Base-by-base conservation (phyloP, 2,888 invertebrate genomes). In the Nomada fabriciana region DNA sequence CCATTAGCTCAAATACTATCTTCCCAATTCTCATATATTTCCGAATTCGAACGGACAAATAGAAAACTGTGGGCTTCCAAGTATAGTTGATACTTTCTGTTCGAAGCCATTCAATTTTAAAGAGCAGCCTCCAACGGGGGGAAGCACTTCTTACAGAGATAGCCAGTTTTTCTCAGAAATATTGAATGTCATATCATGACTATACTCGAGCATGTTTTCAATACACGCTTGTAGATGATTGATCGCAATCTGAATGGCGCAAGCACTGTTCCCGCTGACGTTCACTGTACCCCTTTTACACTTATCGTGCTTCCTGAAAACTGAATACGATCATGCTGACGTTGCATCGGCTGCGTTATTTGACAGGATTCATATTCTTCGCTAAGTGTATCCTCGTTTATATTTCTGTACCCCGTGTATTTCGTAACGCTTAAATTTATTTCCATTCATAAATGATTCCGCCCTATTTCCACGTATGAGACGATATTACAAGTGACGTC, bases 251-350 rank as follows among this genome's bases (percentile, higher is more conserved):
- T 53, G 59, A 47, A 70, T 60, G 29, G 59, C 15, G 47, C 13
- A n/a, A 23, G 50, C 36, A 42, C 63, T 53, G 42, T 73, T 65
- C 47, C 15, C 20, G 64, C 55, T 64, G 72, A 73, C 65, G 25
- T 10, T 20, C 20, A 59, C 29, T 59, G 15, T 15, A 29, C 25
- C 59, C 10, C 50, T 50, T 50, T 70, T 47, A 47, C 59, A 47
- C 20, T 59, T n/a, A 2, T n/a, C 15, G n/a, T 36, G 25, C 9
- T 59, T 43, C 13, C 25, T 5, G 43, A 57, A 23, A 43, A 47
- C n/a, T 69, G 69, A 69, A 55, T 47, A 15, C 69, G 57, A 69
- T 69, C 69, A 18, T 69, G 57, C 69, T 69, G 69, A 69, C 57
- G 69, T 5, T 59, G 69, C 53, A 47, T 70, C 2, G 29, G 42